Conservation (phyloP, 2,888 invertebrate genomes). For the Pheosia gnoma region DNA sequence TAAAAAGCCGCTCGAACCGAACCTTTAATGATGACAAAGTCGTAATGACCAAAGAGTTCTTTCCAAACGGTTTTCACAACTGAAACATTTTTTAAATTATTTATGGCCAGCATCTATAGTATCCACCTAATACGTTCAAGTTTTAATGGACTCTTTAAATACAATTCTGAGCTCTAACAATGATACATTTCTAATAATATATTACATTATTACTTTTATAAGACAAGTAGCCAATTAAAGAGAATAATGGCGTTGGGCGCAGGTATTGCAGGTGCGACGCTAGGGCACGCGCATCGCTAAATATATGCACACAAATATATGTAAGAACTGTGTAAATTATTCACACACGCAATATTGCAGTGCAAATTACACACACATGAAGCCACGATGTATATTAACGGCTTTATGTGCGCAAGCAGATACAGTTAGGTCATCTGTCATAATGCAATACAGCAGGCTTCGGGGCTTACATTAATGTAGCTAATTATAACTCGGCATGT, state of each 20-base stretch:
- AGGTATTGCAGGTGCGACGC: conserved; percentile 55
- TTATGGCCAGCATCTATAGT: not conserved
- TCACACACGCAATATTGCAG: not conserved
- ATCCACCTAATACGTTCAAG: not conserved
- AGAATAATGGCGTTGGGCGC: conserved; percentile 46
- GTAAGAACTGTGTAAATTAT: conserved; percentile 7
- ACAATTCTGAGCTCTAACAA: conserved; percentile 22
- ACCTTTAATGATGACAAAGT: too few species aligned
- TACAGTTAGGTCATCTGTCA: conserved; percentile 37
- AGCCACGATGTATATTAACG: conserved; percentile 38
- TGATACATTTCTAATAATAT: conserved; percentile 32
- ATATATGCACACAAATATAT: conserved; percentile 23
- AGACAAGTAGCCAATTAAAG: conserved; percentile 51
- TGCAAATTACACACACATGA: conserved; percentile 11
- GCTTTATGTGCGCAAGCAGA: conserved; percentile 20
- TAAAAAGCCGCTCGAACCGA: too few species aligned
- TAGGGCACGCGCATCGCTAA: conserved; percentile 46
- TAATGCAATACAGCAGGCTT: conserved; percentile 24
- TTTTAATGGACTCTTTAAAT: not conserved
- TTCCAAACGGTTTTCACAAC: too few species aligned
- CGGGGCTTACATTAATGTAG: conserved; percentile 10
- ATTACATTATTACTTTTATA: conserved; percentile 37
- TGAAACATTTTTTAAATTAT: too few species aligned
- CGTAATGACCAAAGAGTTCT: too few species aligned
- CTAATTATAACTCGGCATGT: not conserved